These are phyloP conservation scores for Neostethus bicornis DNA, from an alignment of 2,797 vertebrate species.

Conservation along the genomic window DNA sequence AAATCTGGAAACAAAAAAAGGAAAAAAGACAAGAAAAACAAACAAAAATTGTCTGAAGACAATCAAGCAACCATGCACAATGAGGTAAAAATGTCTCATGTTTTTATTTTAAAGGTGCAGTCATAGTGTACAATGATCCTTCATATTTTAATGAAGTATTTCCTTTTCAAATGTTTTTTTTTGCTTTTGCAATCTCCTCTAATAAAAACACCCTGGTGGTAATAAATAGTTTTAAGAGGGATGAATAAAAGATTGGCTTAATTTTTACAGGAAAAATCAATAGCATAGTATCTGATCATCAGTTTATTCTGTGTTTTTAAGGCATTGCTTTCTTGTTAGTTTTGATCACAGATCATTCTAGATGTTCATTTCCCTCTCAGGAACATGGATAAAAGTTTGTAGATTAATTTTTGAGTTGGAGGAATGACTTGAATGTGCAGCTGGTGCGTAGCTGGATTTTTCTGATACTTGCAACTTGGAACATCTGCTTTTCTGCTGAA, in stretches of 20 bases:
- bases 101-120: not conserved
- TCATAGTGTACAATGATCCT: no score
- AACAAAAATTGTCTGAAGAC: conserved; percentile 41
- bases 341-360: not conserved
- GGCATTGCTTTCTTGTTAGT: not conserved
- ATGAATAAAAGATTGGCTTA: no score
- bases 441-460: conserved; percentile 7
- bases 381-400: conserved; percentile 7
- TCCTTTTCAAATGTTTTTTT: no score
- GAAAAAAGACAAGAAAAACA: conserved; percentile 56
- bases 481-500: conserved; percentile 80
- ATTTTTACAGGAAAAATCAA: no score
- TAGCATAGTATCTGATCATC: no score
- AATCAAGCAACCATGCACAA: conserved; percentile 4
- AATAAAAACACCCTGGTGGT: no score
- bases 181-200: no score
- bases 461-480: conserved; percentile 64
- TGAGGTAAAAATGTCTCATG: conserved; percentile 40
- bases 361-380: not conserved
- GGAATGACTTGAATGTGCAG: not conserved
- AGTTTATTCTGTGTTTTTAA: not conserved
- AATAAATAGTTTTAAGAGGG: no score
- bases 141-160: no score
- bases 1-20: conserved; percentile 17
- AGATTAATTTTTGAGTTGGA: conserved; percentile 3